phyloP scores from a whole-genome alignment of 2,797 vertebrate genomes.

The Natrix natrix region DNA sequence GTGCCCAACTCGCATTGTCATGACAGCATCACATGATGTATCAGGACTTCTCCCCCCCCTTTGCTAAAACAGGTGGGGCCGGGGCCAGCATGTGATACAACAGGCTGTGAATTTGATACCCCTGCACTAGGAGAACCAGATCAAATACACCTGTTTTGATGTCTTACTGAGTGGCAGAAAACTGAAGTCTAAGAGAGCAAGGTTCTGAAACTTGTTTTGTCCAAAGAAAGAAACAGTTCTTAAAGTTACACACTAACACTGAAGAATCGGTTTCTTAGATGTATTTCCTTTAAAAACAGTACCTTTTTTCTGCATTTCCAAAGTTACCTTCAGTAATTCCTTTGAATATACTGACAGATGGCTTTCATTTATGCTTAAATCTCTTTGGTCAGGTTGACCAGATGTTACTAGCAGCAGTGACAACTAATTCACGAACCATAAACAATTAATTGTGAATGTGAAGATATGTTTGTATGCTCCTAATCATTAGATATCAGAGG shows the following conservation, averaged over 20 bases:
- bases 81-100: too few species aligned
- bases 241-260: neutral
- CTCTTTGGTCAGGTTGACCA: neutral
- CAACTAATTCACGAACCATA: neutral
- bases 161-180: neutral
- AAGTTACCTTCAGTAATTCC: neutral
- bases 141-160: neutral
- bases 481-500: neutral
- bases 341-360: neutral
- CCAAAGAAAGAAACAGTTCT: neutral
- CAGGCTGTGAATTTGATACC: too few species aligned
- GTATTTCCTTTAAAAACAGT: neutral
- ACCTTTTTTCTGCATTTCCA: neutral
- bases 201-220: neutral
- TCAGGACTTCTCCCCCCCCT: too few species aligned
- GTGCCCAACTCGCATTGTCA: too few species aligned
- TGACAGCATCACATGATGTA: rapidly evolving
- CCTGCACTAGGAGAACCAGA: neutral
- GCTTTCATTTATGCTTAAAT: neutral
- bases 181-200: neutral
- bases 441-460: neutral
- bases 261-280: neutral
- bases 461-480: neutral
- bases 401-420: neutral
- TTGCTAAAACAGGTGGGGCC: too few species aligned